Conservation (phyloP, 2,888 invertebrate genomes). For the Cepaea hortensis region DNA sequence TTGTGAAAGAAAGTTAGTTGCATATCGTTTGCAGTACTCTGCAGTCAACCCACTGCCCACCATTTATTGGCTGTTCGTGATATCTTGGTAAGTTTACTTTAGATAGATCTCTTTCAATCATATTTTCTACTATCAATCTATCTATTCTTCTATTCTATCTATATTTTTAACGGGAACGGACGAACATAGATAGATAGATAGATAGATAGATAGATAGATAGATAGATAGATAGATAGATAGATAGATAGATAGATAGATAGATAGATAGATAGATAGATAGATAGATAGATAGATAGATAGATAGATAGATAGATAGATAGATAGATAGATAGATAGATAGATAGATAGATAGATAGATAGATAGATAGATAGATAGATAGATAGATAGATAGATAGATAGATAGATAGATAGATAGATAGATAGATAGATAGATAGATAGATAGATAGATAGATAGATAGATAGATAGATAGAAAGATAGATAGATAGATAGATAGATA, state of each 20-base stretch:
- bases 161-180: not conserved
- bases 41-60: no score
- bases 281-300: not conserved
- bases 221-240: not conserved
- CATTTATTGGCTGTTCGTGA: no score
- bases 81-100: no score
- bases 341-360: not conserved
- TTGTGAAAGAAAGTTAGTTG: no score
- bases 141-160: no score
- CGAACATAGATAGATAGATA: not conserved
- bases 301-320: not conserved
- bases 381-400: not conserved
- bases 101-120: no score
- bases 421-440: not conserved
- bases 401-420: not conserved
- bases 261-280: not conserved
- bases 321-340: not conserved
- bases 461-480: not conserved
- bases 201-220: not conserved
- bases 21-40: no score
- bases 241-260: no score
- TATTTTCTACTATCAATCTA: no score
- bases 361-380: slow-evolving; percentile 5
- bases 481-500: slow-evolving; percentile 9
- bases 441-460: slow-evolving; percentile 3